phyloP scores from a whole-genome alignment of 2,888 invertebrate genomes.

The Agrypnus murinus region DNA sequence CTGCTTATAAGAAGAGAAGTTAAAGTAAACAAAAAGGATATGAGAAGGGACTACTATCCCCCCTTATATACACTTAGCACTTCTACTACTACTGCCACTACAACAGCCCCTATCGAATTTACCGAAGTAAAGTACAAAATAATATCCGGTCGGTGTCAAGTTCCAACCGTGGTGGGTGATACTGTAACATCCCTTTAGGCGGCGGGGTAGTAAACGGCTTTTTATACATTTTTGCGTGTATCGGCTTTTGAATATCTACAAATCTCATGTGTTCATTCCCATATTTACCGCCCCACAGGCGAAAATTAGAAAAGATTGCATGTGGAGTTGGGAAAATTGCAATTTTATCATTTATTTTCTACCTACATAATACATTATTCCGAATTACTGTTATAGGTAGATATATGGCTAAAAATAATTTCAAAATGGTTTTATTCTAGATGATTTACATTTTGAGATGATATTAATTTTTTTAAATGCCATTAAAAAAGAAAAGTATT shows the following conservation, averaged over 20 bases:
- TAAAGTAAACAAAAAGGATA: too few species aligned
- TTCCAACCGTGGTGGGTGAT: slow-evolving; percentile 49
- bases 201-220: slow-evolving; percentile 41
- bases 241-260: slow-evolving; percentile 52
- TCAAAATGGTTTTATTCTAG: too few species aligned
- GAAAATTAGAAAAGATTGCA: slow-evolving; percentile 52
- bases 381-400: too few species aligned
- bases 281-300: slow-evolving; percentile 46
- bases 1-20: too few species aligned
- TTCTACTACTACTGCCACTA: too few species aligned
- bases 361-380: too few species aligned
- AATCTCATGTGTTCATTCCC: slow-evolving; percentile 58
- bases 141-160: slow-evolving; percentile 58
- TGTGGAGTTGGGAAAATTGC: slow-evolving; percentile 34
- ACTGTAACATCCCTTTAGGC: slow-evolving; percentile 48
- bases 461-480: too few species aligned
- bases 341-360: background rate
- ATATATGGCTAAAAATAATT: too few species aligned
- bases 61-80: slow-evolving; percentile 27
- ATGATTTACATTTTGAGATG: too few species aligned
- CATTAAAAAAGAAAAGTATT: too few species aligned
- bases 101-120: slow-evolving; percentile 50
- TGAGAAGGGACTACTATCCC: too few species aligned
- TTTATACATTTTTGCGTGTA: slow-evolving; percentile 53
- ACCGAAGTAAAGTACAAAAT: slow-evolving; percentile 53